Evolutionary conservation across 2,113 vertebrate genomes (phyloP).

Genomic region (Prionailurus viverrinus): DNA sequence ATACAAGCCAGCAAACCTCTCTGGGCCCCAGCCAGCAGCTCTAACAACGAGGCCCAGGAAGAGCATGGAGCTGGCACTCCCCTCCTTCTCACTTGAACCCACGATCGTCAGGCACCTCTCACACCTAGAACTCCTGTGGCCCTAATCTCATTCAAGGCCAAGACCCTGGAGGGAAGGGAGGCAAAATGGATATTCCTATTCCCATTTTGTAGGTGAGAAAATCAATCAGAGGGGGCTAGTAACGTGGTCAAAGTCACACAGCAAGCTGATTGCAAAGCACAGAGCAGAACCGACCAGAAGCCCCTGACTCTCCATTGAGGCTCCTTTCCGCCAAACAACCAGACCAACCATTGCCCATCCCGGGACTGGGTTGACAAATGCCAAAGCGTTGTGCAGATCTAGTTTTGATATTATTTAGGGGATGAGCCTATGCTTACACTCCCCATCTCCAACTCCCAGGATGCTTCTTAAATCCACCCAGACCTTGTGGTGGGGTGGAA

Average conservation of each 20-base stretch:
- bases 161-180: not conserved
- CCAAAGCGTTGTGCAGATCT: not conserved
- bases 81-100: not conserved
- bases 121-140: not conserved
- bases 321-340: not conserved
- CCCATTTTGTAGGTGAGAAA: not conserved
- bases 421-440: fast-evolving
- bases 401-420: not conserved
- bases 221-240: not conserved
- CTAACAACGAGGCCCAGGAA: too few species aligned
- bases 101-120: not conserved
- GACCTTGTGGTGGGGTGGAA: not conserved
- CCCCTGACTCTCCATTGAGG: not conserved
- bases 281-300: not conserved
- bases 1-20: not conserved
- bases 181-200: not conserved
- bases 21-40: not conserved
- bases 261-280: not conserved
- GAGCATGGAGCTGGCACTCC: fast-evolving
- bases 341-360: not conserved
- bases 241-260: not conserved
- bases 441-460: not conserved
- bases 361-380: not conserved
- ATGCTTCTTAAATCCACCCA: not conserved
- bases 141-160: not conserved